phyloP scores from a whole-genome alignment of 2,888 invertebrate genomes.

The Megamerina dolium region DNA sequence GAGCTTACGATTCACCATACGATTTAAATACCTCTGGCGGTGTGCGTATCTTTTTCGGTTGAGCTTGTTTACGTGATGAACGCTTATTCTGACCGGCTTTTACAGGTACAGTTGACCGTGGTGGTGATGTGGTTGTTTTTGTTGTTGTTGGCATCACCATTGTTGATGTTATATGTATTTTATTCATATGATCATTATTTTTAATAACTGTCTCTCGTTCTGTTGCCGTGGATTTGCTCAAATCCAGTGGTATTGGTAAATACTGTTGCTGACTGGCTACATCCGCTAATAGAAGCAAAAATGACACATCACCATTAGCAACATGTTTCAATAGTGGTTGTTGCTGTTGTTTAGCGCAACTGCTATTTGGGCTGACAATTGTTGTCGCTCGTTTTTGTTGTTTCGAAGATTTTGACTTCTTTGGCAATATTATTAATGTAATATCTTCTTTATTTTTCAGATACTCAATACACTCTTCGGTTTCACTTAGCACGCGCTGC shows the following conservation, averaged over 20 bases:
- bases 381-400: conserved; percentile 14
- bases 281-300: conserved; percentile 38
- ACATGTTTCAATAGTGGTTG: conserved; percentile 13
- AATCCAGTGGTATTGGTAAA: conserved; percentile 36
- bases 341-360: conserved; percentile 9
- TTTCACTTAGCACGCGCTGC: conserved; percentile 40
- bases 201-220: too few species aligned
- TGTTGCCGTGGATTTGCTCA: conserved; percentile 36
- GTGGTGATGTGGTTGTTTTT: not conserved
- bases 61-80: conserved; percentile 52
- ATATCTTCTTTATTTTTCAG: conserved; percentile 49
- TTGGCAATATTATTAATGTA: conserved; percentile 46
- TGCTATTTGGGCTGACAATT: not conserved
- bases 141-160: not conserved
- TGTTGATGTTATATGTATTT: too few species aligned
- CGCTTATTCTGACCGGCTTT: conserved; percentile 33
- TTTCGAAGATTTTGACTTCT: conserved; percentile 17
- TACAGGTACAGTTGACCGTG: conserved; percentile 12
- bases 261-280: conserved; percentile 41
- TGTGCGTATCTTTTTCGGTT: conserved; percentile 49
- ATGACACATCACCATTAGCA: not conserved
- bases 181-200: too few species aligned
- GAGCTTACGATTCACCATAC: conserved; percentile 44
- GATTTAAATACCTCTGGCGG: conserved; percentile 45
- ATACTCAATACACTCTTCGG: conserved; percentile 48